These are phyloP conservation scores for Heterodera carotae DNA, from an alignment of 1,140 invertebrate species.

Conservation along the genomic window DNA sequence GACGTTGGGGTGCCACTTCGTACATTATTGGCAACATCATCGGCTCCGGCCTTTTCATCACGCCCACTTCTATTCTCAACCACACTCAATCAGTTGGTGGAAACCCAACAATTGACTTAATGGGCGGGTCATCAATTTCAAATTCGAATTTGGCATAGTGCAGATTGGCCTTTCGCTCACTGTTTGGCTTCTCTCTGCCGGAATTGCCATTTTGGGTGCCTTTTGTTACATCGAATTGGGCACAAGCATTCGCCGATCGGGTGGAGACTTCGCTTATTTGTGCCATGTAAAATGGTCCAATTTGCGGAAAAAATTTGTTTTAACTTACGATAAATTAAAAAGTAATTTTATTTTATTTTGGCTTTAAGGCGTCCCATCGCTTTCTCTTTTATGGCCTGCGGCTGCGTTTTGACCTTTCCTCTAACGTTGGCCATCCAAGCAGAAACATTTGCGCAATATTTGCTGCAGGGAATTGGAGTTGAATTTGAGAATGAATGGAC, in stretches of 20 bases:
- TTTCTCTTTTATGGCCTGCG: conserved; percentile 50
- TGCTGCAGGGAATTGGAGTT: conserved; percentile 41
- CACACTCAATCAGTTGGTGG: conserved; percentile 54
- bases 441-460: conserved; percentile 52
- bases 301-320: not conserved
- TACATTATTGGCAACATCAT: conserved; percentile 88
- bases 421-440: conserved; percentile 54
- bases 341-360: too few species aligned
- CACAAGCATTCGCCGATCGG: conserved; percentile 48
- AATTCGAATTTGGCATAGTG: conserved; percentile 5
- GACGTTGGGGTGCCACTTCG: conserved; percentile 53
- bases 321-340: conserved; percentile 24
- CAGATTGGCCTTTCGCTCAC: conserved; percentile 54
- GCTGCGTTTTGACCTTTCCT: conserved; percentile 55
- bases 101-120: too few species aligned
- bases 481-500: conserved; percentile 25
- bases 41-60: conserved; percentile 90
- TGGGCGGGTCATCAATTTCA: not conserved
- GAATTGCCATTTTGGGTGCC: conserved; percentile 52
- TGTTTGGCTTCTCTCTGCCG: conserved; percentile 51
- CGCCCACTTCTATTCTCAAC: conserved; percentile 72
- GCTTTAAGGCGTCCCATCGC: conserved; percentile 43
- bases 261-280: conserved; percentile 58
- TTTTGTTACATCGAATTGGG: conserved; percentile 66
- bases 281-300: conserved; percentile 54